These are phyloP conservation scores for Muntiacus reevesi DNA, from an alignment of 2,113 vertebrate genomes.

Conservation along the genomic window DNA sequence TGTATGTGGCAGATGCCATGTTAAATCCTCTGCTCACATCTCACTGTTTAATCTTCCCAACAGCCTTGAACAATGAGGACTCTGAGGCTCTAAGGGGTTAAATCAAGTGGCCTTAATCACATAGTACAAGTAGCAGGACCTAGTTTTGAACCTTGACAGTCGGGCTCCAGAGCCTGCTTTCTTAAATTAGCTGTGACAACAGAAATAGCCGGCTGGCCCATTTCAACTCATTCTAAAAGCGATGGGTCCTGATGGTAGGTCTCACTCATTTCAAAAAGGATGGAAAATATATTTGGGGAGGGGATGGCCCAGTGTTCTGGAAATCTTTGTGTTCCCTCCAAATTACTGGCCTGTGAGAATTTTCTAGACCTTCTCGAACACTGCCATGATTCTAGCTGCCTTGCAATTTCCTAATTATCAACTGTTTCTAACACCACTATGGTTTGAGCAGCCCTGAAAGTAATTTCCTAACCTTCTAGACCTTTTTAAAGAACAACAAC, in stretches of 20 bases:
- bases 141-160: neutral
- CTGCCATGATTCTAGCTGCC: neutral
- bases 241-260: neutral
- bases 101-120: neutral
- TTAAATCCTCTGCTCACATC: fast-evolving
- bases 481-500: neutral
- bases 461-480: neutral
- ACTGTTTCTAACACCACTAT: neutral
- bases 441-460: neutral
- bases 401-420: neutral
- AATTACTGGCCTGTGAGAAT: neutral
- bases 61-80: neutral
- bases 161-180: neutral
- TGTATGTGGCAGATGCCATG: neutral
- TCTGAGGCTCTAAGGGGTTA: neutral
- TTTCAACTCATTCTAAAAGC: neutral
- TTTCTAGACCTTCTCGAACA: neutral
- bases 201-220: neutral
- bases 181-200: too few species aligned
- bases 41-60: neutral
- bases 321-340: neutral
- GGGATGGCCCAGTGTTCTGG: neutral
- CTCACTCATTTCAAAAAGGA: neutral
- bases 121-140: neutral
- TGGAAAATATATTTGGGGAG: neutral